Conservation (phyloP, 2,797 vertebrate species). For the Leucoraja ocellata region DNA sequence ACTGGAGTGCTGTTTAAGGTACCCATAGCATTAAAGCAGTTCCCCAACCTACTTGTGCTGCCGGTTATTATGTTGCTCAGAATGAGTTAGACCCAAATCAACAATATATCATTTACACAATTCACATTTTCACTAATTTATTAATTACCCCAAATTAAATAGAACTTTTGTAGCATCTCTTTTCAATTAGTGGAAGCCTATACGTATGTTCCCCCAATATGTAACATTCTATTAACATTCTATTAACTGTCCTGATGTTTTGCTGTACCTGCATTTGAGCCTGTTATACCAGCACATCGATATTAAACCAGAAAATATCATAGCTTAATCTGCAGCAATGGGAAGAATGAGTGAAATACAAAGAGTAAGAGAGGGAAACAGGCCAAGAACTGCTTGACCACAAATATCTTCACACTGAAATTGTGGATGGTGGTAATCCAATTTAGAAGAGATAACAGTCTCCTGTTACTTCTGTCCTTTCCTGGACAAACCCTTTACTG, state of each 20-base stretch:
- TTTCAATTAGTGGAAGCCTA: neutral
- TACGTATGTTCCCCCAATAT: too few relatives aligned
- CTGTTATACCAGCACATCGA: too few relatives aligned
- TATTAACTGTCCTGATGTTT: too few relatives aligned
- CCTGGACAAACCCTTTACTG: conserved; percentile 69
- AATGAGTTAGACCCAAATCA: neutral
- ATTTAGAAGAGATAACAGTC: conserved; percentile 72
- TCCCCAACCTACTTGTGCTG: too few relatives aligned
- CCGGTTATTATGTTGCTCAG: neutral
- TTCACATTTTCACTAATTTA: neutral
- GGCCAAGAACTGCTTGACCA: conserved; percentile 52
- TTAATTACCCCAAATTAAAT: neutral
- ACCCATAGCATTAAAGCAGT: too few relatives aligned
- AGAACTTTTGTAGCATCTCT: neutral
- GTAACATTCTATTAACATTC: too few relatives aligned
- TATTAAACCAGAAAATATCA: neutral
- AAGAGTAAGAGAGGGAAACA: conserved; percentile 54
- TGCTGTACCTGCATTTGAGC: too few relatives aligned
- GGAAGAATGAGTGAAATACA: conserved; percentile 55
- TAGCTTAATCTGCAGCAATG: neutral
- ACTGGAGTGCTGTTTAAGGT: too few relatives aligned
- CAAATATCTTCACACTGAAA: conserved; percentile 70
- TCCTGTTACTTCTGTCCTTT: conserved; percentile 67
- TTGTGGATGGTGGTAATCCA: conserved; percentile 72
- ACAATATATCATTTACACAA: neutral